These are phyloP conservation scores for Clarias magur DNA, from an alignment of 2,113 vertebrate species.

Conservation along the genomic window DNA sequence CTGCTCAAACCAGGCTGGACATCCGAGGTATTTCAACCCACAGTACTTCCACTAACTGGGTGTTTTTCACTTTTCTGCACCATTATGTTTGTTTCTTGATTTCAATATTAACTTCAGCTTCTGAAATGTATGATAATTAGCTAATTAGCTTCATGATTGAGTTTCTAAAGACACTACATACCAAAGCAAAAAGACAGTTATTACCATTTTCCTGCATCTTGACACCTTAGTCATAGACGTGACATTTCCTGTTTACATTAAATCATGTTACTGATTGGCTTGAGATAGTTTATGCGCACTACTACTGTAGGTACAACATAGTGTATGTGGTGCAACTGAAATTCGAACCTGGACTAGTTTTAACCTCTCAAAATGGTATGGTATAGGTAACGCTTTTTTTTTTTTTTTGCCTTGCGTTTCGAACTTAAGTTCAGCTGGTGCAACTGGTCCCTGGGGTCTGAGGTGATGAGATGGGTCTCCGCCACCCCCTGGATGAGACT, in stretches of 20 bases:
- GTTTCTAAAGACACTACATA: not conserved
- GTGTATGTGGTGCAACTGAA: not conserved
- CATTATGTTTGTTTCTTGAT: not conserved
- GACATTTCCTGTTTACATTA: not conserved
- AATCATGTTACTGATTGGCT: not conserved
- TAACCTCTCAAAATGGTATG: not conserved
- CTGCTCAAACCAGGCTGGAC: not conserved
- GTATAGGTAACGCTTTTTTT: not conserved
- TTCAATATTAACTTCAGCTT: not conserved
- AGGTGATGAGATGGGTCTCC: constrained; percentile 42
- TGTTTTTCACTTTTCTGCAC: not conserved
- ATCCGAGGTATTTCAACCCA: not conserved
- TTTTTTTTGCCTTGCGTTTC: not conserved
- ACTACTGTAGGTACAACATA: not conserved
- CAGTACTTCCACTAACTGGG: not conserved
- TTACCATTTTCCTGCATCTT: not conserved
- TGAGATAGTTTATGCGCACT: not conserved
- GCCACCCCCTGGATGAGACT: not conserved
- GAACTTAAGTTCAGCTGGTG: not conserved
- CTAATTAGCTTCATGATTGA: not conserved
- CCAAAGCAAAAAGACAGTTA: not conserved
- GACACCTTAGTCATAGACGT: not conserved
- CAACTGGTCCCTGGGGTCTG: not conserved
- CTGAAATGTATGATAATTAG: not conserved
- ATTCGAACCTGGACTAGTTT: not conserved